Conservation (phyloP, 2,113 vertebrate species). For the Aptenodytes patagonicus region DNA sequence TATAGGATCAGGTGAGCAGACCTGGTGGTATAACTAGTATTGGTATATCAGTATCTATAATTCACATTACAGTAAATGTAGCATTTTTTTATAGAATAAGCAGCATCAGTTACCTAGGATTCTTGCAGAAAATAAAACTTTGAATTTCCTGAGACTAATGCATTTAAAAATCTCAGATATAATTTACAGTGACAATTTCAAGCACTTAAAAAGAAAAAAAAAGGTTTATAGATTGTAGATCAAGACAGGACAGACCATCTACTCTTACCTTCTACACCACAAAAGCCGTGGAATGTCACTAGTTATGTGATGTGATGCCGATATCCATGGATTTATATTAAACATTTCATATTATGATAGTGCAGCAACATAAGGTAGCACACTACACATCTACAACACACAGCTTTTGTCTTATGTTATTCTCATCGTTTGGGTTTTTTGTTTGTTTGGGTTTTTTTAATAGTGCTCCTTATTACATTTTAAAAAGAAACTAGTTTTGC, state of each 20-base stretch:
- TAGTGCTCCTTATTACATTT: background rate
- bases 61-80: background rate
- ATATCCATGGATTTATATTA: background rate
- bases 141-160: background rate
- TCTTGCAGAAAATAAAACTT: background rate
- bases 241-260: background rate
- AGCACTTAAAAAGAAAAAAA: background rate
- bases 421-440: accelerated
- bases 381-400: background rate
- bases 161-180: background rate
- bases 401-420: background rate
- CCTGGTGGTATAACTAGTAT: background rate
- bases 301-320: background rate
- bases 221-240: background rate
- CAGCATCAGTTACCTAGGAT: background rate
- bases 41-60: background rate
- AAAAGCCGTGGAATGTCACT: background rate
- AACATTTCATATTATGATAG: background rate
- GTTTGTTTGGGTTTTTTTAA: background rate
- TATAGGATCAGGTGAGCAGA: background rate
- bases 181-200: background rate
- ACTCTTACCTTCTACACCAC: background rate
- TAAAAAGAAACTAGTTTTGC: background rate
- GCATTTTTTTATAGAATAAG: background rate
- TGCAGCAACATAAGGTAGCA: background rate